These are phyloP conservation scores for Callopanchax toddi DNA, from an alignment of 2,113 vertebrate genomes.

Conservation along the genomic window DNA sequence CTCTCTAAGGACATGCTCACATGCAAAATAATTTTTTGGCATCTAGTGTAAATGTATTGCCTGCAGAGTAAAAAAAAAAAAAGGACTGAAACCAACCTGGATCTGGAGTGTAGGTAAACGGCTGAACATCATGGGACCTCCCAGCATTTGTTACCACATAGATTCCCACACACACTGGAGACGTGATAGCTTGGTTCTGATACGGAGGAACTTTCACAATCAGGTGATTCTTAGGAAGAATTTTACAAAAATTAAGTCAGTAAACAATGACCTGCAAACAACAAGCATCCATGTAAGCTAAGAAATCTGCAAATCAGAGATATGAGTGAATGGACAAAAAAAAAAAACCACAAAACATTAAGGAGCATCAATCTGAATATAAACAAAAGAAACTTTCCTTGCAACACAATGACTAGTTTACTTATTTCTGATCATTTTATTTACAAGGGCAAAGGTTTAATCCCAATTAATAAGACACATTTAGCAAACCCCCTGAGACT, in stretches of 20 bases:
- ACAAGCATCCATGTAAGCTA: not conserved
- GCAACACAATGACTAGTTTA: constrained; percentile 13
- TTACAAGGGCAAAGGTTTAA: constrained; percentile 50
- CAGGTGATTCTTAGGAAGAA: constrained; percentile 89
- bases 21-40: no score
- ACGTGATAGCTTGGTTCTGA: constrained; percentile 88
- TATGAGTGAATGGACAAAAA: not conserved
- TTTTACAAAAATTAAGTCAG: constrained; percentile 7
- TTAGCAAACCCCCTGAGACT: constrained; percentile 31
- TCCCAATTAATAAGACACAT: constrained; percentile 51
- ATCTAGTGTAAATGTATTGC: not conserved
- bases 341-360: not conserved
- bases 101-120: constrained; percentile 96
- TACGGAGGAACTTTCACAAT: constrained; percentile 97
- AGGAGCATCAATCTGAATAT: not conserved
- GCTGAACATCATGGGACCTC: constrained; percentile 93
- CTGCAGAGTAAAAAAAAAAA: not conserved
- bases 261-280: not conserved
- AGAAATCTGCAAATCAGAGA: not conserved
- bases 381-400: not conserved
- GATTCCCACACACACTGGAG: constrained; percentile 91
- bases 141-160: constrained; percentile 97
- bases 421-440: constrained; percentile 17
- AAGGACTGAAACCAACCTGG: constrained; percentile 79
- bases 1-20: no score